phyloP scores from a whole-genome alignment of 37 sponge, comb jelly and placozoan genomes.

The Halisarca cf. caerulea region DNA sequence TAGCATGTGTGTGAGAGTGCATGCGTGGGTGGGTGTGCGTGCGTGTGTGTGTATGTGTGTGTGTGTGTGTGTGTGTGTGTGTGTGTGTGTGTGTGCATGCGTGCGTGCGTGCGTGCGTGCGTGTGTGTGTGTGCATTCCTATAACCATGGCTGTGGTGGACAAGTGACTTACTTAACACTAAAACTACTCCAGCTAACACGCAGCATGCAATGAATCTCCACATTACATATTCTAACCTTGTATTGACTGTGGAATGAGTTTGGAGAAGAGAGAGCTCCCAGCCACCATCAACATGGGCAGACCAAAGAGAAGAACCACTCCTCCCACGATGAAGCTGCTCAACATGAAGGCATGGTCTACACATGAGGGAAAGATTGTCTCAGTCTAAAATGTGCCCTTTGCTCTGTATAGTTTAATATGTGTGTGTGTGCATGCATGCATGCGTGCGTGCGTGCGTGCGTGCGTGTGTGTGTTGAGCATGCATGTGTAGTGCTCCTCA shows the following conservation, averaged over 20 bases:
- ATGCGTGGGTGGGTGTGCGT: no score
- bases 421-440: conserved; percentile 2
- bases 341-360: neutral
- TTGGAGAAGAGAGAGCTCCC: conserved; percentile 80
- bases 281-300: conserved; percentile 68
- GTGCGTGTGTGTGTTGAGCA: conserved; percentile 22
- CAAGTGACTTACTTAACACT: no score
- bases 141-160: no score
- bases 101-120: no score
- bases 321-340: conserved; percentile 45
- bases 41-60: no score
- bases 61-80: no score
- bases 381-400: neutral
- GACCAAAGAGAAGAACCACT: conserved; percentile 46
- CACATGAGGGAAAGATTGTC: neutral
- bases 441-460: neutral
- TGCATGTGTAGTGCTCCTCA: neutral
- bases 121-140: no score
- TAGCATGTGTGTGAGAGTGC: no score
- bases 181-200: no score
- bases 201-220: no score
- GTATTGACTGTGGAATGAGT: conserved; percentile 54
- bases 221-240: no score
- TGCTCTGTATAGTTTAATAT: neutral
- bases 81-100: no score